Percentiles rank a stretch among this genome's conserved stretches.
phyloP scores from a whole-genome alignment of 2,888 invertebrate species.

The Gortyna flavago region DNA sequence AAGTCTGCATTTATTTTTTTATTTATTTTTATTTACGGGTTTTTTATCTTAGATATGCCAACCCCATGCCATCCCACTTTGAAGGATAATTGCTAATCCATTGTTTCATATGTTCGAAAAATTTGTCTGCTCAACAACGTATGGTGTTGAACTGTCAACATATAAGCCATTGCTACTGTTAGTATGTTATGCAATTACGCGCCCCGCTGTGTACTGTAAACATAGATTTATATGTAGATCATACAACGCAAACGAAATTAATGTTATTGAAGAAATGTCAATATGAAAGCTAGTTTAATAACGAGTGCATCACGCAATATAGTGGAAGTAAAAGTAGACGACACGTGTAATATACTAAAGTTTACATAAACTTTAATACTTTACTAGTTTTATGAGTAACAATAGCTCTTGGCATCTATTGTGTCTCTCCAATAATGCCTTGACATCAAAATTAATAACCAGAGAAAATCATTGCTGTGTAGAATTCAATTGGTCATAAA shows the following conservation, averaged over 20 bases:
- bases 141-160: too few species aligned
- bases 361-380: not conserved
- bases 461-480: slow-evolving; percentile 36
- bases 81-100: too few species aligned
- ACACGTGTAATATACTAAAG: not conserved
- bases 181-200: too few species aligned
- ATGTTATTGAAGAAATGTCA: not conserved
- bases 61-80: too few species aligned
- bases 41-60: too few species aligned
- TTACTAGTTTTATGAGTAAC: slow-evolving; percentile 7
- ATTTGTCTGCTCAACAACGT: too few species aligned
- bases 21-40: too few species aligned
- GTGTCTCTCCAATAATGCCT: slow-evolving; percentile 48
- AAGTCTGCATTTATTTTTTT: too few species aligned
- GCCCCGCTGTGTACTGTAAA: not conserved
- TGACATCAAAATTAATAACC: slow-evolving; percentile 68
- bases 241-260: not conserved
- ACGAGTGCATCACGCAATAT: not conserved
- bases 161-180: too few species aligned
- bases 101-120: too few species aligned
- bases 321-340: not conserved
- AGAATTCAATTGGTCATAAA: slow-evolving; percentile 19
- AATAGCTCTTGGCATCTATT: slow-evolving; percentile 42
- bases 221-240: not conserved
- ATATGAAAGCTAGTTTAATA: not conserved